Conservation (phyloP, 2,113 vertebrate genomes). For the Leptobrachium ailaonicum region DNA sequence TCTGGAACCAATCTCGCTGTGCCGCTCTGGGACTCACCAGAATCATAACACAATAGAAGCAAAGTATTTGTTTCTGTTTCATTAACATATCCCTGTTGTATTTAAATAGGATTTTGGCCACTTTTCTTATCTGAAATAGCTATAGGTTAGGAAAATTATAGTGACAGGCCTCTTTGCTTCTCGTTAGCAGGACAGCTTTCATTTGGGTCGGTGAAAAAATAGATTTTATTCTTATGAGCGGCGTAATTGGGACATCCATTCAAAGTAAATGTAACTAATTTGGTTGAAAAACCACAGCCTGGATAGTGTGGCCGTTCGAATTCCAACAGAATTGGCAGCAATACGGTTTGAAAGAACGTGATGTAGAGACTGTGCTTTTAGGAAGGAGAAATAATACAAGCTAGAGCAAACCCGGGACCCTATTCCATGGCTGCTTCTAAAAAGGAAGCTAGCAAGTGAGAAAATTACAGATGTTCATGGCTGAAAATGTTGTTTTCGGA, state of each 20-base stretch:
- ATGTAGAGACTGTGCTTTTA: constrained; percentile 55
- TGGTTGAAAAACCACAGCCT: constrained; percentile 54
- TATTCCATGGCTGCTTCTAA: no score
- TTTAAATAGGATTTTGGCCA: constrained; percentile 49
- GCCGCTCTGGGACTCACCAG: constrained; percentile 22
- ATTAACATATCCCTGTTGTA: constrained; percentile 40
- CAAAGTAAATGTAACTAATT: constrained; percentile 56
- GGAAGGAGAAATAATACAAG: constrained; percentile 49
- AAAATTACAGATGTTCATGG: no score
- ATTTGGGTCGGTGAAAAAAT: constrained; percentile 61
- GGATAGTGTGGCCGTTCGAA: constrained; percentile 55
- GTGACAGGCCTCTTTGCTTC: constrained; percentile 41
- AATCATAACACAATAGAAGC: constrained; percentile 42
- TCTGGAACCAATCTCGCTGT: constrained; percentile 27
- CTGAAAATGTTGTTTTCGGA: no score
- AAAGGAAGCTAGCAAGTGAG: no score
- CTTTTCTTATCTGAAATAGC: constrained; percentile 4
- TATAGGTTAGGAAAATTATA: background rate
- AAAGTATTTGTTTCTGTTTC: constrained; percentile 51
- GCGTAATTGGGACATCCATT: constrained; percentile 67
- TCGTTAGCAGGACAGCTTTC: constrained; percentile 57
- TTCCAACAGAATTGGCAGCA: constrained; percentile 60
- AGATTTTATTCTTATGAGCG: constrained; percentile 59
- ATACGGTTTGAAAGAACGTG: constrained; percentile 60
- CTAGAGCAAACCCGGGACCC: background rate